These are phyloP conservation scores for Sebastes wilsoni DNA, from an alignment of 2,797 vertebrate species.

Conservation along the genomic window DNA sequence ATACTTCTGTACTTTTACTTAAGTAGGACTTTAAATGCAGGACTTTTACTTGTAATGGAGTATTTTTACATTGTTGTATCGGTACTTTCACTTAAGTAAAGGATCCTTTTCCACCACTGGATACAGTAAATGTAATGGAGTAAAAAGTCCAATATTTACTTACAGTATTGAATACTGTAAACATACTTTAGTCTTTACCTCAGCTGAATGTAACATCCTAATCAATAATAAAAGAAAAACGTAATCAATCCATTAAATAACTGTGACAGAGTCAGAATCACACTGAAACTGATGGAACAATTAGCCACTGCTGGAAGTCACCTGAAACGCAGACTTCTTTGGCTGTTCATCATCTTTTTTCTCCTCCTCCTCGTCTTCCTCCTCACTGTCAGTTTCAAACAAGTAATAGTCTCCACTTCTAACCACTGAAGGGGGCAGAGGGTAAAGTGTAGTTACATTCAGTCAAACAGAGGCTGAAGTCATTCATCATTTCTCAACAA, in stretches of 20 bases:
- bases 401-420: slow-evolving; percentile 99
- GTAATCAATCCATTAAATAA: background rate
- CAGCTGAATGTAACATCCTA: background rate
- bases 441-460: slow-evolving; percentile 39
- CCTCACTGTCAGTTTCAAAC: slow-evolving; percentile 99
- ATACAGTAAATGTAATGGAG: background rate
- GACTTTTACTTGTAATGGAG: background rate
- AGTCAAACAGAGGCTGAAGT: slow-evolving; percentile 9
- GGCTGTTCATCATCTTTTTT: slow-evolving; percentile 90
- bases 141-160: background rate
- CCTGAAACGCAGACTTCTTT: slow-evolving; percentile 93
- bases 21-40: background rate
- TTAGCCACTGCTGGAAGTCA: slow-evolving; percentile 28
- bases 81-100: background rate
- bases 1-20: background rate
- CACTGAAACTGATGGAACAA: background rate
- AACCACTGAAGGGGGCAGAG: slow-evolving; percentile 89
- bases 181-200: background rate
- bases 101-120: background rate
- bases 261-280: background rate
- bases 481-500: background rate
- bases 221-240: background rate
- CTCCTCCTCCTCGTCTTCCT: slow-evolving; percentile 95
- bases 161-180: background rate
- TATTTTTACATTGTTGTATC: background rate